These are phyloP conservation scores for Myopa testacea DNA, from an alignment of 2,888 invertebrate species.

Conservation along the genomic window DNA sequence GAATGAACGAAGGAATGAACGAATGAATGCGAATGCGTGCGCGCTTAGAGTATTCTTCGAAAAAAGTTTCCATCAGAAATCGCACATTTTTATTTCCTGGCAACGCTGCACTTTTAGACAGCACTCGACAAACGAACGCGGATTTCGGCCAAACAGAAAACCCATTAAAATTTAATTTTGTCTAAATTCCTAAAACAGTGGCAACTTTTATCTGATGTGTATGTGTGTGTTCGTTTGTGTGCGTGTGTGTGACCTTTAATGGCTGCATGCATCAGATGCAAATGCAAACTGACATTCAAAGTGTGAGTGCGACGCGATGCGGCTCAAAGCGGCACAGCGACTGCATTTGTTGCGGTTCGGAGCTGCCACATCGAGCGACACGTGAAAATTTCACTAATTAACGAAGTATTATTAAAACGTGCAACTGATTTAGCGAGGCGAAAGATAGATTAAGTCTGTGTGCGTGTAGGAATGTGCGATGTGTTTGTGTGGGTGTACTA, in stretches of 20 bases:
- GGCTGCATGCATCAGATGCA: neutral
- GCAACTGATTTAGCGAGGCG: constrained; percentile 15
- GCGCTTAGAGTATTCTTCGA: neutral
- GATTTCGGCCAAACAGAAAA: constrained; percentile 46
- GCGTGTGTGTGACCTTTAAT: constrained; percentile 3
- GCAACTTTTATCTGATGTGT: constrained; percentile 1
- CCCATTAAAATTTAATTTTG: constrained; percentile 52
- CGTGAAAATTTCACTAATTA: constrained; percentile 38
- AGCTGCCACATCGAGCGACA: constrained; percentile 30
- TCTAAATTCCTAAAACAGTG: constrained; percentile 11
- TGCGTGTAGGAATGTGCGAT: constrained; percentile 24
- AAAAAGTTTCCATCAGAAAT: neutral
- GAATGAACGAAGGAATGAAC: no score
- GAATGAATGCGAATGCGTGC: neutral
- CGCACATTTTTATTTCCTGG: constrained; percentile 24
- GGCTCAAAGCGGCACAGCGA: neutral
- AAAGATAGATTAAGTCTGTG: neutral
- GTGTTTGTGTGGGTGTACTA: constrained; percentile 21
- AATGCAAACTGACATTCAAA: constrained; percentile 15
- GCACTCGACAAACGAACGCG: neutral
- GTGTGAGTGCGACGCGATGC: neutral
- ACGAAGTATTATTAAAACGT: constrained; percentile 33
- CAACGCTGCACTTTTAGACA: neutral
- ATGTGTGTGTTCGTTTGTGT: constrained; percentile 31
- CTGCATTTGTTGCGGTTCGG: constrained; percentile 18